Base-by-base conservation (phyloP, 2,797 vertebrate species). In the Oreortyx pictus region DNA sequence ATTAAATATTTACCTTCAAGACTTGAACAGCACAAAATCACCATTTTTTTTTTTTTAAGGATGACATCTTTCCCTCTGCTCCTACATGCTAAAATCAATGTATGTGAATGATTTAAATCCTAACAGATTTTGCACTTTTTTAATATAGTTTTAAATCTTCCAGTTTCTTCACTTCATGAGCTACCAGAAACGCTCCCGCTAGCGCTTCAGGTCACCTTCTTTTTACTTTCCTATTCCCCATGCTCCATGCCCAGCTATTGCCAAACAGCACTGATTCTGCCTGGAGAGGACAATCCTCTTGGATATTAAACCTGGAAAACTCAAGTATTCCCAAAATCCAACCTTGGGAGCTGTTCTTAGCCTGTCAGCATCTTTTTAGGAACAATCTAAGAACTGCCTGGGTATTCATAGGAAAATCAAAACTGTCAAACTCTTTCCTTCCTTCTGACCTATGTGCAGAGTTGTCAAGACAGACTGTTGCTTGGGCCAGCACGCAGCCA, bases 361-460 rank as follows among this genome's bases (percentile, higher is more conserved):
- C 81, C 92, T 81, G 70, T 88, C 85, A 88, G 37, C 77, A 81
- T 19, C 82, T 78, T 93, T 94, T 83, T 24, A 65, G 78, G 75
- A 85, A 80, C 39, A 41, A 44, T n/a, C 31, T 70, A 85, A 85
- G 76, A 91, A 74, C 15, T 52, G 67, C 46, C 37, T 61, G 68
- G 44, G 52, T 56, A 73, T 50, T 89, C 60, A 31, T 61, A 65
- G 29, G 52, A 75, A 89, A 86, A 71, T 0, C 31, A 29, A 56
- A 56, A 82, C 44, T 0, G 0, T 70, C 66, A 46, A 39, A 16
- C 66, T 75, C 35, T 47, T 92, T 74, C 75, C 68, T 81, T 87
- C 39, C 16, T 65, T 27, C 31, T 17, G 15, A 82, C 52, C 64
- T 71, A 35, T 31, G 76, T 24, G 12, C 76, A 76, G 92, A 67